phyloP scores from a whole-genome alignment of 1,140 invertebrate species.

The Sweltsa coloradensis region DNA sequence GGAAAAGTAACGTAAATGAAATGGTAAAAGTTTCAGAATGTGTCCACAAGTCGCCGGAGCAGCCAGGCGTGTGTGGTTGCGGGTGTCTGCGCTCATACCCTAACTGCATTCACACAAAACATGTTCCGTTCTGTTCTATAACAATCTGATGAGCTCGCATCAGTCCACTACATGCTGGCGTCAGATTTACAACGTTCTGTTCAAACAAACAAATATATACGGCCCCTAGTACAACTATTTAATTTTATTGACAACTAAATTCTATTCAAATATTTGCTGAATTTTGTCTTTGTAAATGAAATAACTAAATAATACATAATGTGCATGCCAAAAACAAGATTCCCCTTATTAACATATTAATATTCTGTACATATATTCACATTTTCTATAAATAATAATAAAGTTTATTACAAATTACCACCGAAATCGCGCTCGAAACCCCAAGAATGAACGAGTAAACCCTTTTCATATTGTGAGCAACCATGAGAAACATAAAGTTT shows the following conservation, averaged over 20 bases:
- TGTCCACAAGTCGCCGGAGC: too few species aligned
- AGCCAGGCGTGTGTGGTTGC: not conserved
- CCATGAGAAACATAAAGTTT: slow-evolving; percentile 5
- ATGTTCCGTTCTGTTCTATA: not conserved
- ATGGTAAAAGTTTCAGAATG: too few species aligned
- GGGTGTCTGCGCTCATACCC: not conserved
- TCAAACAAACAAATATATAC: not conserved
- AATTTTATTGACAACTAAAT: slow-evolving; percentile 12
- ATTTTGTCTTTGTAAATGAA: slow-evolving; percentile 17
- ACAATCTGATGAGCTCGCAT: not conserved
- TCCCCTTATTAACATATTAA: slow-evolving; percentile 9
- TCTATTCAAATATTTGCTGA: slow-evolving; percentile 15
- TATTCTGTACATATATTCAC: slow-evolving; percentile 13
- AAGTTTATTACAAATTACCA: slow-evolving; percentile 14
- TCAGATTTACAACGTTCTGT: not conserved
- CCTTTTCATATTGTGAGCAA: slow-evolving; percentile 12
- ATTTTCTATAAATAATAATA: slow-evolving; percentile 13
- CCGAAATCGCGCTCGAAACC: slow-evolving; percentile 7
- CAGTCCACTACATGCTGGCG: not conserved
- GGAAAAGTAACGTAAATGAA: too few species aligned
- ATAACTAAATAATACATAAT: slow-evolving; percentile 12
- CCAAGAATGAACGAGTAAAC: slow-evolving; percentile 9
- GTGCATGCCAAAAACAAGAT: slow-evolving; percentile 14
- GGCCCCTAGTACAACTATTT: too few species aligned
- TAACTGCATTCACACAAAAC: not conserved